Conservation (phyloP, 2,797 vertebrate species). For the Catharus ustulatus region DNA sequence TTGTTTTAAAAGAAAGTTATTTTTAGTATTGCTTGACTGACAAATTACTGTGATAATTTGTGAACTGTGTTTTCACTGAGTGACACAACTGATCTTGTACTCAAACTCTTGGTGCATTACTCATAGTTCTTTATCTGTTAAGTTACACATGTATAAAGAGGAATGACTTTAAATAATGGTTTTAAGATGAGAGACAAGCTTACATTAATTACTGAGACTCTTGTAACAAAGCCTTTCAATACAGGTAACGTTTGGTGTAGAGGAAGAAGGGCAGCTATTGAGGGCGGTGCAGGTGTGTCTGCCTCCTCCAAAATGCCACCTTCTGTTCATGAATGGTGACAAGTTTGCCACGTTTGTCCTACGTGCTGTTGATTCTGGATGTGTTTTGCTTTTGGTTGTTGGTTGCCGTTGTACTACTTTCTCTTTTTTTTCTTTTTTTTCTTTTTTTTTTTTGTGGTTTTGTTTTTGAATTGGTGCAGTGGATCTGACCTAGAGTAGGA, state of each 20-base stretch:
- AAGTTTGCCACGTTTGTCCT: constrained; percentile 75
- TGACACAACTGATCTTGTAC: neutral
- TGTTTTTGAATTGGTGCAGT: constrained; percentile 50
- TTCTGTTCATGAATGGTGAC: constrained; percentile 77
- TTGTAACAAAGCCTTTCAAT: constrained; percentile 87
- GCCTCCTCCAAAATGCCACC: constrained; percentile 68
- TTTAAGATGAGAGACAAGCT: neutral
- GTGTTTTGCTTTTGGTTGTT: constrained; percentile 29
- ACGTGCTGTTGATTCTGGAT: constrained; percentile 31
- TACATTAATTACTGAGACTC: constrained; percentile 40
- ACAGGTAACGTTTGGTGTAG: constrained; percentile 94
- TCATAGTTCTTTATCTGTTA: neutral
- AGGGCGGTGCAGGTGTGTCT: constrained; percentile 90
- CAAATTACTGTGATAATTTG: neutral
- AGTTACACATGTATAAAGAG: neutral
- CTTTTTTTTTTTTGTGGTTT: neutral
- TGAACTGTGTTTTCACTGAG: neutral
- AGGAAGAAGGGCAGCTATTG: constrained; percentile 87
- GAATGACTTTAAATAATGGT: neutral
- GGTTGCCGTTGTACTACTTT: constrained; percentile 2
- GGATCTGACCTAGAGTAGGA: constrained; percentile 57
- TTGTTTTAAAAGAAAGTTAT: neutral
- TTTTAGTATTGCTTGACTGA: neutral
- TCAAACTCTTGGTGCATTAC: neutral
- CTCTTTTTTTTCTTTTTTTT: neutral